Base-by-base conservation (phyloP, 2,888 invertebrate genomes). In the Scaeva pyrastri region DNA sequence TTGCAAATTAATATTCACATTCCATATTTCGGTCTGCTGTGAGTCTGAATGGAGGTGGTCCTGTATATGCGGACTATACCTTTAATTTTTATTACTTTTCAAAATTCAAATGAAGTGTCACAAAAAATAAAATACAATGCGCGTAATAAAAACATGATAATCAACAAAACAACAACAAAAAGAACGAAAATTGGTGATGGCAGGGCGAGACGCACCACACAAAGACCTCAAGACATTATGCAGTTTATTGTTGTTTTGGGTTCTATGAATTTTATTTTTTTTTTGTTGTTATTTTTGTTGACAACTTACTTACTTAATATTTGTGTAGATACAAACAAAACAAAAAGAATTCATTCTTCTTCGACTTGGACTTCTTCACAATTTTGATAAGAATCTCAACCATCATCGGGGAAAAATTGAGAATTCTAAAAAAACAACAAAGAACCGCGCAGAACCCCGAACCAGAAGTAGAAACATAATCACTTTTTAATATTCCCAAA, bases 401-500 rank as follows among this genome's bases (percentile, higher is more conserved):
- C 31, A 31, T 19, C 48, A 19, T 19, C 14, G 8, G 48, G 4
- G 43, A 43, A 5, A n/a, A 23, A 3, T n/a, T 6, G n/a, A 3
- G 19, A 36, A 55, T 16, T 31, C 2, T 16, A 16, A 45, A 50
- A 12, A 3, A 12, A 14, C 14, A 60, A 39, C 11, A 19, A 19
- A 16, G 19, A 6, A 48, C 14, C 8, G 7, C n/a, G n/a, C n/a
- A n/a, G 31, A 31, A 31, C 31, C 21, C 21, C 12, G 12, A 50
- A 23, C 26, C 60, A 58, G 56, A 60, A 36, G 43, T 14, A 16
- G 64, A 21, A 66, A 39, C 16, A 43, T 80, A 81, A 85, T 85
- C 68, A 85, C 56, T 68, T 76, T 85, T 85, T 85, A 81, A 80
- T 85, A 85, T 85, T 85, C 85, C 56, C 26, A 26, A 60, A 73